Conservation (phyloP, 2,888 invertebrate species). For the Polydrusus pterygomalis region DNA sequence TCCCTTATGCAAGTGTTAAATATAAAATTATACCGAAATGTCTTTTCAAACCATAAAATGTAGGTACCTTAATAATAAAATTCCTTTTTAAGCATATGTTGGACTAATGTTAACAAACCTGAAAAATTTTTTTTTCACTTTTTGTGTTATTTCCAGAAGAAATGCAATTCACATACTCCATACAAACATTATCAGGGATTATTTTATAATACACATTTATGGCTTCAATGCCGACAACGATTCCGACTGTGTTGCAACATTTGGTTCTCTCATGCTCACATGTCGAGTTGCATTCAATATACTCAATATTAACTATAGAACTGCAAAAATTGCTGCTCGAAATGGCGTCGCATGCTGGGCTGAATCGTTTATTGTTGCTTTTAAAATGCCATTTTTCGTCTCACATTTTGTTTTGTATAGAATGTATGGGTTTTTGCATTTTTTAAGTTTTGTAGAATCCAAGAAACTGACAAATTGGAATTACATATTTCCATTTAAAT, state of each 20-base stretch:
- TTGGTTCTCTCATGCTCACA: constrained; percentile 27
- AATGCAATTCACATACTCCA: too few species aligned
- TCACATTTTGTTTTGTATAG: too few species aligned
- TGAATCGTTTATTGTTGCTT: constrained; percentile 36
- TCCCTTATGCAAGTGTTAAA: too few species aligned
- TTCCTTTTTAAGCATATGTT: too few species aligned
- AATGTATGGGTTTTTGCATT: too few species aligned
- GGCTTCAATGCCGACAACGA: neutral
- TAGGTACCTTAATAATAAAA: too few species aligned
- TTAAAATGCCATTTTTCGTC: constrained; percentile 36
- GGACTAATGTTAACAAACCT: too few species aligned
- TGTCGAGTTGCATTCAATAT: constrained; percentile 31
- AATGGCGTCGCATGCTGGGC: constrained; percentile 35
- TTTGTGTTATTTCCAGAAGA: neutral
- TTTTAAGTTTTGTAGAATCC: too few species aligned
- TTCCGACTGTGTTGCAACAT: constrained; percentile 19
- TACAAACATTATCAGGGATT: neutral
- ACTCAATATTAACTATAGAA: constrained; percentile 36
- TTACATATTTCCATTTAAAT: too few species aligned
- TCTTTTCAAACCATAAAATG: too few species aligned
- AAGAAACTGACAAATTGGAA: too few species aligned
- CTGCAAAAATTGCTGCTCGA: constrained; percentile 31
- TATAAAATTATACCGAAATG: too few species aligned
- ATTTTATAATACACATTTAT: neutral
- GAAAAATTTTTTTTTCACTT: neutral